phyloP scores from a whole-genome alignment of 2,113 vertebrate genomes.

The Myotis davidii region DNA sequence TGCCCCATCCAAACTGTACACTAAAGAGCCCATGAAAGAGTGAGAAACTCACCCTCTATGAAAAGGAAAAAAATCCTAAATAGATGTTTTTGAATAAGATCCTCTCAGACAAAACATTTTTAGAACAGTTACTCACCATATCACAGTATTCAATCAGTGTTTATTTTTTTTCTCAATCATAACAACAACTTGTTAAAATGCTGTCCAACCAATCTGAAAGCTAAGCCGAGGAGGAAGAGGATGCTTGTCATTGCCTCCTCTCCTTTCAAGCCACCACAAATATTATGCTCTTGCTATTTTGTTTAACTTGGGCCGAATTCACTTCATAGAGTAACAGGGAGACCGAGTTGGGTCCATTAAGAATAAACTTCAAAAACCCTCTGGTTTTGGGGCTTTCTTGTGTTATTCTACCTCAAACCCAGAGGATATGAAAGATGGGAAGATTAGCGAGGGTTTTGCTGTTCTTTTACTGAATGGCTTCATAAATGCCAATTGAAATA shows the following conservation, averaged over 20 bases:
- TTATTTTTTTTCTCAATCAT: constrained; percentile 70
- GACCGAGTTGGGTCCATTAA: constrained; percentile 61
- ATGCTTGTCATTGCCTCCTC: constrained; percentile 51
- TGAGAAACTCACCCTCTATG: background rate
- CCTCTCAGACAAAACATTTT: constrained; percentile 60
- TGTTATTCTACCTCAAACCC: constrained; percentile 73
- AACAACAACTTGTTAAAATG: constrained; percentile 75
- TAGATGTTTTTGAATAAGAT: constrained; percentile 52
- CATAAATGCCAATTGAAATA: constrained; percentile 76
- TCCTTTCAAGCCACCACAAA: constrained; percentile 74
- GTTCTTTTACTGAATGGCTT: constrained; percentile 71
- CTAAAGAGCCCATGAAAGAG: background rate
- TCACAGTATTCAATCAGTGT: constrained; percentile 47
- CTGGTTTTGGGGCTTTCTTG: constrained; percentile 63
- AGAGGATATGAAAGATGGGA: constrained; percentile 75
- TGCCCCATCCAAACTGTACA: background rate
- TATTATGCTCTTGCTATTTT: constrained; percentile 61
- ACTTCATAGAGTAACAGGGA: constrained; percentile 74
- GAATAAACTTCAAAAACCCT: constrained; percentile 73
- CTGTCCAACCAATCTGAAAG: constrained; percentile 60
- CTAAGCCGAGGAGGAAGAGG: constrained; percentile 62
- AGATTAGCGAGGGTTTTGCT: constrained; percentile 61
- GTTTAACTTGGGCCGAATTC: constrained; percentile 75
- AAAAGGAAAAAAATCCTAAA: background rate
- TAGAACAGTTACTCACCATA: constrained; percentile 58